Base-by-base conservation (phyloP, 2,888 invertebrate genomes). In the Ametastegia equiseti region DNA sequence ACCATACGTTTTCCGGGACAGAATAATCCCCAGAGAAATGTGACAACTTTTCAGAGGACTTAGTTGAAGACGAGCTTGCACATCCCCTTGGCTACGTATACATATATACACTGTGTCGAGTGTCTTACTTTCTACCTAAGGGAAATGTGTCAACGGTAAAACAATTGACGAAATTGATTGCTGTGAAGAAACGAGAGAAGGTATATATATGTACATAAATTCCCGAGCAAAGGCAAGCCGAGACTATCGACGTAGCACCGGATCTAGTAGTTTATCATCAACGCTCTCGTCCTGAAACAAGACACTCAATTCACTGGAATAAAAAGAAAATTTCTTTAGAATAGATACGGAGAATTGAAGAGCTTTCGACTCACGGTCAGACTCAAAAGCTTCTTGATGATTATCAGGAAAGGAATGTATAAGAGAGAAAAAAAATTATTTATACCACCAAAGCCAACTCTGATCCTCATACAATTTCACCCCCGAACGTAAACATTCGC, bases 271-370 rank as follows among this genome's bases (percentile, higher is more conserved):
- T 65, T 36, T 19, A 13, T 30, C 60, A 11, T 23, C 23, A 33
- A 63, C 13, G 15, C 33, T 33, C 33, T 30, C 63, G 63, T 65
- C 36, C 19, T 36, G 36, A 39, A 39, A 67, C 23, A 60, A 30
- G 65, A 39, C 19, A 67, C 15, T 67, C n/a, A n/a, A 67, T 67
- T 60, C 15, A 39, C 65, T 19, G 65, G n/a, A 36, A 67, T 67
- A 4, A 11, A 6, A 5, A 7, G 9, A 11, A 6, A 5, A 7
- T 9, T n/a, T 39, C 4, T 15, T 67, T 67, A 19, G 4, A 67
- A 67, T 39, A 36, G 39, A 67, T 67, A 11, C 36, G 9, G 19
- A 15, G 54, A 13, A 13, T n/a, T 15, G 19, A 67, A 67, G 39
- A 39, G 1, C 11, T 67, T 1, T 36, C 36, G n/a, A 39, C 39